Conservation (phyloP, 30 jellyfish, hydroid and myxozoan species). For the Aurelia aurita complex sp. Pacific region DNA sequence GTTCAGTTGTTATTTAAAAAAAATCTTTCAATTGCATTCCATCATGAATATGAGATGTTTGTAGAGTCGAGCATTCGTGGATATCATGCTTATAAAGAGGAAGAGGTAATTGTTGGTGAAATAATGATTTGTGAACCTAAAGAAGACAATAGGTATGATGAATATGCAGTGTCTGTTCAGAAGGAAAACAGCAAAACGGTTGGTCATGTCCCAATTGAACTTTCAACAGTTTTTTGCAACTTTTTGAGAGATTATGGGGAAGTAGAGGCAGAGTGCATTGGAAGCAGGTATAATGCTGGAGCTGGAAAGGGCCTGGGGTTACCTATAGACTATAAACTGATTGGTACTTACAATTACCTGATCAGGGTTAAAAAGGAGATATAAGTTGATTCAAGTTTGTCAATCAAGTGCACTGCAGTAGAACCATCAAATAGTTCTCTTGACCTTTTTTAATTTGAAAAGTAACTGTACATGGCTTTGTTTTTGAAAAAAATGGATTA, state of each 20-base stretch:
- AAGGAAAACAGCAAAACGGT: not conserved
- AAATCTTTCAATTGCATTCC: constrained; percentile 7
- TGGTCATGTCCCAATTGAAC: not conserved
- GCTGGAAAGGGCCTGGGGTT: too few species aligned
- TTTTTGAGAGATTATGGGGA: constrained; percentile 6
- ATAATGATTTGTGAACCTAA: not conserved
- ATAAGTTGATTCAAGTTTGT: too few species aligned
- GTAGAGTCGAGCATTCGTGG: too few species aligned
- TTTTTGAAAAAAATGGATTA: too few species aligned
- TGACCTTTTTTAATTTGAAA: too few species aligned
- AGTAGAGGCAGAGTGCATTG: constrained; percentile 11
- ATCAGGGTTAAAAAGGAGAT: not conserved
- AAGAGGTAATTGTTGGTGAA: too few species aligned
- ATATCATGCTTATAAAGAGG: too few species aligned
- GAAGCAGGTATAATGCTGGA: not conserved
- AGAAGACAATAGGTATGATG: constrained; percentile 20
- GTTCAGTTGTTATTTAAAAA: not conserved
- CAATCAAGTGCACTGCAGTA: too few species aligned
- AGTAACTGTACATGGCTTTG: too few species aligned
- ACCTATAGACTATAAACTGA: too few species aligned
- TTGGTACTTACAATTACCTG: too few species aligned
- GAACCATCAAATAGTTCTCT: too few species aligned
- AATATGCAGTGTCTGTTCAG: constrained; percentile 19
- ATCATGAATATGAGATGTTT: constrained; percentile 6
- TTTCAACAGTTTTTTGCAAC: constrained; percentile 4